A percentile compares a stretch with the other conserved stretches of the same genome.
These are phyloP conservation scores for Tanypteryx hageni DNA, from an alignment of 2,888 invertebrate species.

Conservation along the genomic window DNA sequence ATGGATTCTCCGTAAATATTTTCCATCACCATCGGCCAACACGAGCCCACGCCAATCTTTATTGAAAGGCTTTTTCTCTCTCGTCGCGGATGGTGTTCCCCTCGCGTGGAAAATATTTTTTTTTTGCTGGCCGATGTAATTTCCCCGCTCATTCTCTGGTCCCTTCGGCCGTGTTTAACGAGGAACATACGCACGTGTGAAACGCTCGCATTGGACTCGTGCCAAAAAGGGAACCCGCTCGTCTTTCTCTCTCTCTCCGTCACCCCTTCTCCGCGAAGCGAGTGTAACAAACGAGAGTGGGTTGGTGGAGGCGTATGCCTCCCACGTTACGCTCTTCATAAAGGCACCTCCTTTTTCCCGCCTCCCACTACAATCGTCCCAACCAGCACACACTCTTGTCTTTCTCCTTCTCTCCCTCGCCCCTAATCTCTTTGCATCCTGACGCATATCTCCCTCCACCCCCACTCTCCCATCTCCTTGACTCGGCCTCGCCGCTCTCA, in stretches of 20 bases:
- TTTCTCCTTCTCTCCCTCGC: neutral
- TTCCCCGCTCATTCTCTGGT: neutral
- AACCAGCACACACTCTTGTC: neutral
- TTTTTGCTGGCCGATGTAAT: conserved; percentile 3
- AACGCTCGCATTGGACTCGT: conserved; percentile 20
- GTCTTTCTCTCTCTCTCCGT: neutral
- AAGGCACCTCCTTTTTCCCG: neutral
- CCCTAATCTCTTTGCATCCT: conserved; percentile 5
- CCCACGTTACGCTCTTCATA: conserved; percentile 29
- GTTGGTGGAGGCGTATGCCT: neutral
- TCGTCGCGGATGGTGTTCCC: too few species aligned
- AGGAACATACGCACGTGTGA: conserved; percentile 45
- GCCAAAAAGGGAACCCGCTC: conserved; percentile 15
- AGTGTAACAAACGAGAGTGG: conserved; percentile 12
- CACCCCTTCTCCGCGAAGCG: neutral
- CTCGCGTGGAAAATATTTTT: too few species aligned
- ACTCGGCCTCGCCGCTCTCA: neutral
- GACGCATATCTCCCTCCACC: neutral
- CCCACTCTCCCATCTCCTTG: neutral
- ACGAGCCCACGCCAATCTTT: neutral
- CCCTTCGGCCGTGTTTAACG: conserved; percentile 37
- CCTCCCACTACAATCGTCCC: neutral
- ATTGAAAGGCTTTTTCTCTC: too few species aligned
- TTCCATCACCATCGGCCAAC: too few species aligned
- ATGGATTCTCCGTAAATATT: neutral